These are phyloP conservation scores for Geotrypetes seraphini DNA, from an alignment of 2,797 vertebrate genomes.

Conservation along the genomic window DNA sequence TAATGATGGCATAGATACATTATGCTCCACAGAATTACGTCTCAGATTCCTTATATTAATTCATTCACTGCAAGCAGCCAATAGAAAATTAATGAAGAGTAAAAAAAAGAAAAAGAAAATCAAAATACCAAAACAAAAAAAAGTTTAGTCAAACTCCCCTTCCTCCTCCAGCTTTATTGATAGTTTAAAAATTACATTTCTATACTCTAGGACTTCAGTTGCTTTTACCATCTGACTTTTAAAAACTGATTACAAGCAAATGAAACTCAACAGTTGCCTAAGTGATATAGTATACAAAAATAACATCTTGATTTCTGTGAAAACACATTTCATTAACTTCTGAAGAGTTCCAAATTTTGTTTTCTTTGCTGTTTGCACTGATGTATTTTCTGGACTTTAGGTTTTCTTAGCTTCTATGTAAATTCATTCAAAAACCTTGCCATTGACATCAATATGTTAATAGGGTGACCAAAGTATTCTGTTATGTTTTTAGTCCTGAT, in stretches of 20 bases:
- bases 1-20: no score
- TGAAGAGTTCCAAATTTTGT: conserved; percentile 92
- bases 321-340: conserved; percentile 87
- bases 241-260: conserved; percentile 99
- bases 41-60: no score
- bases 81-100: no score
- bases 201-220: conserved; percentile 98
- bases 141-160: conserved; percentile 73
- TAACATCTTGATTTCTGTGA: conserved; percentile 99
- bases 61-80: no score
- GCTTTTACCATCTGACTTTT: conserved; percentile 97
- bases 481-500: conserved; percentile 37
- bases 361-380: conserved; percentile 48
- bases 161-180: conserved; percentile 99
- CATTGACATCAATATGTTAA: conserved; percentile 41
- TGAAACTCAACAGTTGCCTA: conserved; percentile 97
- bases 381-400: conserved; percentile 68
- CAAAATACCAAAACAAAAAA: no score
- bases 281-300: conserved; percentile 99
- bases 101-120: conserved; percentile 5
- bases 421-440: conserved; percentile 60
- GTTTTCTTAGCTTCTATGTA: conserved; percentile 64
- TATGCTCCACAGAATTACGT: no score
- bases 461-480: conserved; percentile 37
- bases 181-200: conserved; percentile 99